Evolutionary conservation across 2,113 vertebrate species (phyloP).

Genomic region (Cephalopterus ornatus): DNA sequence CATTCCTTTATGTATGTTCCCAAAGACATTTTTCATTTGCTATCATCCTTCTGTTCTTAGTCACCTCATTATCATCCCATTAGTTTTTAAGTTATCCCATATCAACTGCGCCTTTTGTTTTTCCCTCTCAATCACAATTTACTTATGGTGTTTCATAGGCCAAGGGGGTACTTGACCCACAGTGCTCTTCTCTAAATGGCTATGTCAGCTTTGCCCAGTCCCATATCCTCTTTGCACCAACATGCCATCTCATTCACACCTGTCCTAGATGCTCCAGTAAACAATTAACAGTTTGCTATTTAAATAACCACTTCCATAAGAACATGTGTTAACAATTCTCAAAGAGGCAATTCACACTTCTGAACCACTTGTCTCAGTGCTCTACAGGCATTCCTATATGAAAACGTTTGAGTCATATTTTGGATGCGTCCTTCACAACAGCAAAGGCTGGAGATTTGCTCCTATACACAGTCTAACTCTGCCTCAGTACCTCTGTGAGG

Average conservation of each 20-base stretch:
- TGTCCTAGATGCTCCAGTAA: not conserved
- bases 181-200: not conserved
- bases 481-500: not conserved
- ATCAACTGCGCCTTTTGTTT: not conserved
- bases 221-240: not conserved
- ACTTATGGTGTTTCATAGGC: not conserved
- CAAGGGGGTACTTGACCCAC: not conserved
- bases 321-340: not conserved
- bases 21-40: not conserved
- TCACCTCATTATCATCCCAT: too few species aligned
- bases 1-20: not conserved
- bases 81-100: not conserved
- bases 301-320: not conserved
- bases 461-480: too few species aligned
- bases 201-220: not conserved
- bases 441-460: not conserved
- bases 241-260: accelerated
- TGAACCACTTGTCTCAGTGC: not conserved
- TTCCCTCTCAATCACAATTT: not conserved
- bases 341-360: not conserved
- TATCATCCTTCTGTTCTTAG: not conserved
- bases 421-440: not conserved
- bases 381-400: not conserved
- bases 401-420: not conserved
- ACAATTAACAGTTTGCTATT: not conserved